phyloP scores from a whole-genome alignment of 2,113 vertebrate species.

The Ia io region DNA sequence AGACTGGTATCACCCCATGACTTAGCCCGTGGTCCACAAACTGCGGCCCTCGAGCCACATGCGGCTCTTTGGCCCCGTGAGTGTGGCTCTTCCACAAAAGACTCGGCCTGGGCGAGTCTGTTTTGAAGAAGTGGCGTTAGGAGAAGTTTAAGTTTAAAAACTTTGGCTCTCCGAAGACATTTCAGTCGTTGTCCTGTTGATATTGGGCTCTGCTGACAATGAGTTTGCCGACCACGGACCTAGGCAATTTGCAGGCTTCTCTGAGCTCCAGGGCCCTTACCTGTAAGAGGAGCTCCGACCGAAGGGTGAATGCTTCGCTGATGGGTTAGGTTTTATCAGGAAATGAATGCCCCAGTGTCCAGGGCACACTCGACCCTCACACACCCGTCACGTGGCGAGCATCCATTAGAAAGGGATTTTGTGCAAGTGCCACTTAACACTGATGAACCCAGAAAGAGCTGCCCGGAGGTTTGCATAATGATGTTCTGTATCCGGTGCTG shows the following conservation, averaged over 20 bases:
- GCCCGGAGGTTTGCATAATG: neutral
- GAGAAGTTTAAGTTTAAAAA: too few relatives aligned
- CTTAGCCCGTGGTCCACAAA: too few relatives aligned
- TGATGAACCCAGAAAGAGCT: slow-evolving; percentile 11
- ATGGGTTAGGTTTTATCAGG: slow-evolving; percentile 5
- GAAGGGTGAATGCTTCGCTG: neutral
- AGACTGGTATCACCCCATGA: neutral
- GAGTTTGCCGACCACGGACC: neutral
- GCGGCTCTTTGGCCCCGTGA: too few relatives aligned
- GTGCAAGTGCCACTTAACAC: neutral
- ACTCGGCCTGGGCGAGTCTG: too few relatives aligned
- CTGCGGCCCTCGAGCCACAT: too few relatives aligned
- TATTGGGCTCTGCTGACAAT: too few relatives aligned
- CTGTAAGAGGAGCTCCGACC: neutral
- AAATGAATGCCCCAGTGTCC: neutral
- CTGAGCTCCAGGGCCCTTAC: neutral
- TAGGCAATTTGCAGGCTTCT: neutral
- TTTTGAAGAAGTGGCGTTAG: too few relatives aligned
- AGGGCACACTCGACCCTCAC: neutral
- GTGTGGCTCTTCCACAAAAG: too few relatives aligned
- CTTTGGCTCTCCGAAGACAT: too few relatives aligned
- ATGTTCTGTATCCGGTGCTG: neutral
- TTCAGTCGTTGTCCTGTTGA: too few relatives aligned
- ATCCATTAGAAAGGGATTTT: slow-evolving; percentile 50
- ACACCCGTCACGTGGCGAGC: slow-evolving; percentile 3